These are phyloP conservation scores for Catalaphyllia jardinei DNA, from an alignment of 64 coral and sea anemone species.

Conservation along the genomic window DNA sequence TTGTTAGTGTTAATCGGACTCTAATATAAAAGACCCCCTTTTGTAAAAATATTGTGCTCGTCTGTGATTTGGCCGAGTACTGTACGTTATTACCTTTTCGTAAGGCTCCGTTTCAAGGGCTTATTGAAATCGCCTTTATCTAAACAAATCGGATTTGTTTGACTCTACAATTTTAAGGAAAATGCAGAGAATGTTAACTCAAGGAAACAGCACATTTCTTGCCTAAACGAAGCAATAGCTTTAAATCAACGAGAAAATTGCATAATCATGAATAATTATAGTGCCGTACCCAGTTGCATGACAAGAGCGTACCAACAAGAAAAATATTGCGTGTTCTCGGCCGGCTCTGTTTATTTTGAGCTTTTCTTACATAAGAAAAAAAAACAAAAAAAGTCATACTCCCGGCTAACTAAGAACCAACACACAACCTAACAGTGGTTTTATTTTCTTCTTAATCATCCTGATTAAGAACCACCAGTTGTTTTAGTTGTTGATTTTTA, in stretches of 20 bases:
- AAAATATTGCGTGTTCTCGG: conserved; percentile 16
- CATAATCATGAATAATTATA: conserved; percentile 32
- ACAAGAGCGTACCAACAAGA: neutral
- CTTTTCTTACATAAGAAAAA: too few species aligned
- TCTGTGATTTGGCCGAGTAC: neutral
- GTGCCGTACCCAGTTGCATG: neutral
- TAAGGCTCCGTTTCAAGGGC: neutral
- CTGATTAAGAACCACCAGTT: too few species aligned
- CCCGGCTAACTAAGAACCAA: too few species aligned
- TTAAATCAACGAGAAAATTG: conserved; percentile 2
- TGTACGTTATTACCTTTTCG: neutral
- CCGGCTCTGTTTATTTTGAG: too few species aligned
- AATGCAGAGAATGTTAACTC: neutral
- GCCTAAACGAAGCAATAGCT: neutral
- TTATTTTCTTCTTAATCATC: too few species aligned
- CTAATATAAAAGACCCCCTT: too few species aligned
- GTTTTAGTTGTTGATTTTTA: too few species aligned
- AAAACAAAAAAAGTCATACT: too few species aligned
- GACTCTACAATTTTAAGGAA: neutral
- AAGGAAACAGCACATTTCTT: neutral
- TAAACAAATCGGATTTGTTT: neutral
- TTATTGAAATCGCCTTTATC: neutral
- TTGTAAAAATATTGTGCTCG: too few species aligned
- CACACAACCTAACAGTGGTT: too few species aligned
- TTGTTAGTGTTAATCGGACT: too few species aligned